Evolutionary conservation across 2,888 invertebrate species (phyloP), one percentile per base, ranked within the genome.

Genomic region (Dromius quadrimaculatus): DNA sequence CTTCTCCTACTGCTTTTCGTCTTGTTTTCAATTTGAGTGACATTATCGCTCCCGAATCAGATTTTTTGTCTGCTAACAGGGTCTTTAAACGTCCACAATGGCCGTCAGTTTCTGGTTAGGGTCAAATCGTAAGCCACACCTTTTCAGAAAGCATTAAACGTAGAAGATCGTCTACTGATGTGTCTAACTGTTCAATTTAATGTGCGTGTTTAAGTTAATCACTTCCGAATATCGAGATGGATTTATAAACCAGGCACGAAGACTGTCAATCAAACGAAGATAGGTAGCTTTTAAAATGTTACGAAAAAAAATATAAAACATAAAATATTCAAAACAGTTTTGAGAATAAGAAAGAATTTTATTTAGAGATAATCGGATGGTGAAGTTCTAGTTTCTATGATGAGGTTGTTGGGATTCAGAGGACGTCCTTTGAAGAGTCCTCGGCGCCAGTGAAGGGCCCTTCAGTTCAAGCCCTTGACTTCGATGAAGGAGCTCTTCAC

Each of bases 51-150:
- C 8, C 11, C 20, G 19, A 20, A 50, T 50, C 50, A 22, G 50
- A 13, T 50, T n/a, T 6, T 41, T 13, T n/a, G 20, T 20, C 36
- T 59, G 36, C 59, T 77, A 78, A 77, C 76, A 76, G 45, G 70
- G 66, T 74, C 41, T n/a, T n/a, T 28, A 76, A 77, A 78, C 78
- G 77, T 72, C 71, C 70, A 75, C 75, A 77, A 77, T 75, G 74
- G 72, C 73, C 74, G 72, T 17, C 63, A 13, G 41, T 3, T 8
- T 11, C 6, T 13, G 36, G 15, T 28, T 28, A 71, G 72, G 75
- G 74, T 72, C 76, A 77, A 78, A 78, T 77, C 76, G 78, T 78
- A 77, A 79, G 76, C 77, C 79, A 79, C 78, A 78, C 79, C 79
- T 79, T 77, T 78, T 78, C 76, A 79, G 75, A 78, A 76, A 78